Evolutionary conservation across 2,888 invertebrate species (phyloP).

Genomic region (Sminthurides aquaticus): DNA sequence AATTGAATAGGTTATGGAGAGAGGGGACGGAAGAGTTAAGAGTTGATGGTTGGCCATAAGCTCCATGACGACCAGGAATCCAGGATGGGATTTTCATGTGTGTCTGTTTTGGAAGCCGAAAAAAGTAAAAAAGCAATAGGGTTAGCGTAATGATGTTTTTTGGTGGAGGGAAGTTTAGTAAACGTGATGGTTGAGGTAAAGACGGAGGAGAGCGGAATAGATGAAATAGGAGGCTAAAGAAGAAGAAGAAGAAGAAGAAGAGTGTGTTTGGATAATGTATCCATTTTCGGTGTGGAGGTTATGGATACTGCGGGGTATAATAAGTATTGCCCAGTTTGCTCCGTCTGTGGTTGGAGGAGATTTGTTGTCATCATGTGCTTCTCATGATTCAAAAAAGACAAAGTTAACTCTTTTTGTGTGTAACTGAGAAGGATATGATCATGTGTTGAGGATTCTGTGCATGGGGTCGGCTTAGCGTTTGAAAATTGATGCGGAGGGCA

Average conservation of each 20-base stretch:
- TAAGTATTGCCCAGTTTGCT: background rate
- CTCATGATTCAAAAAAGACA: too few relatives aligned
- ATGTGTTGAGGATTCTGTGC: slow-evolving; percentile 5
- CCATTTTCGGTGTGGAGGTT: background rate
- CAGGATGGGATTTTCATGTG: too few relatives aligned
- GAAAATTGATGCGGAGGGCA: slow-evolving; percentile 20
- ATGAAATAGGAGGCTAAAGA: background rate
- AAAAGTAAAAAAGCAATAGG: too few relatives aligned
- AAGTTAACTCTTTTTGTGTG: background rate
- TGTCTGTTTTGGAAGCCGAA: too few relatives aligned
- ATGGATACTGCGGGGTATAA: background rate
- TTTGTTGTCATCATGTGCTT: slow-evolving; percentile 4
- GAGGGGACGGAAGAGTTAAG: too few relatives aligned
- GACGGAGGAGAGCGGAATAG: background rate
- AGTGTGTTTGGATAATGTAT: background rate
- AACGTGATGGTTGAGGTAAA: too few relatives aligned
- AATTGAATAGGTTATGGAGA: too few relatives aligned
- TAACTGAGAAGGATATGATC: too few relatives aligned
- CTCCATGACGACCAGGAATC: too few relatives aligned
- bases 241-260: background rate
- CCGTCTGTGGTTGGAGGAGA: background rate
- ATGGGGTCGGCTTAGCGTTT: slow-evolving; percentile 16
- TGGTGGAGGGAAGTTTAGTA: too few relatives aligned
- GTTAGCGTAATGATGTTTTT: too few relatives aligned
- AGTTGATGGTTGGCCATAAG: too few relatives aligned